Evolutionary conservation across 2,113 vertebrate species (phyloP), one percentile per base, ranked within the genome.

Genomic region (Sinocyclocheilus maitianheensis): DNA sequence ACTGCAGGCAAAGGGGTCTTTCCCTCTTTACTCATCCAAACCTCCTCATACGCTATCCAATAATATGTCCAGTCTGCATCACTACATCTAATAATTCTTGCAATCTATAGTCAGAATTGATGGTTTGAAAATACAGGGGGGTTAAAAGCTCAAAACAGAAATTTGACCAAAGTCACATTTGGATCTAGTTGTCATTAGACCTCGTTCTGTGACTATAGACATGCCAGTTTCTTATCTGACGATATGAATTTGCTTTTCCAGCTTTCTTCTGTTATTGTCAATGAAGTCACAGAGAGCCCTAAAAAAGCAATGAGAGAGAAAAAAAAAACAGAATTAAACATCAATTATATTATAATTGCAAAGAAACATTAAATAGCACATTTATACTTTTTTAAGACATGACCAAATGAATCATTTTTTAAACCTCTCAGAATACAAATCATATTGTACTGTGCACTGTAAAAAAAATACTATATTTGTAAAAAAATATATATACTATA

Each of bases 21-120:
- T 71, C 46, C 46, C 22, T 58, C 85, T 67, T 75, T 30, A 76
- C 8, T 46, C 81, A 84, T 80, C 9, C 30, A 84, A 75, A 22
- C 53, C 67, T 18, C 60, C 20, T 60, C 63, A 48, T 8, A 37
- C 53, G 16, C 40, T 48, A 34, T 34, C 8, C 58, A 62, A 0
- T 48, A 65, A 67, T 14, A 4, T 18, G 16, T 81, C 37, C 18
- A 48, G 24, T 20, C 43, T 51, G 24, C 62, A 82, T 82, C 43
- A 65, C 24, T 20, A 18, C 16, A 77, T 34, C 76, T 55, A 55
- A 30, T 77, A 55, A 77, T 12, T 7, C 51, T 55, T 53, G 6
- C 14, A 4, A 26, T 34, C 75, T 34, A 51, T 10, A 53, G 9
- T 2, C 14, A 77, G 16, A 77, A 53, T 30, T 30, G 53, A 77